Evolutionary conservation across 2,113 vertebrate genomes (phyloP).

Genomic region (Alethe diademata): DNA sequence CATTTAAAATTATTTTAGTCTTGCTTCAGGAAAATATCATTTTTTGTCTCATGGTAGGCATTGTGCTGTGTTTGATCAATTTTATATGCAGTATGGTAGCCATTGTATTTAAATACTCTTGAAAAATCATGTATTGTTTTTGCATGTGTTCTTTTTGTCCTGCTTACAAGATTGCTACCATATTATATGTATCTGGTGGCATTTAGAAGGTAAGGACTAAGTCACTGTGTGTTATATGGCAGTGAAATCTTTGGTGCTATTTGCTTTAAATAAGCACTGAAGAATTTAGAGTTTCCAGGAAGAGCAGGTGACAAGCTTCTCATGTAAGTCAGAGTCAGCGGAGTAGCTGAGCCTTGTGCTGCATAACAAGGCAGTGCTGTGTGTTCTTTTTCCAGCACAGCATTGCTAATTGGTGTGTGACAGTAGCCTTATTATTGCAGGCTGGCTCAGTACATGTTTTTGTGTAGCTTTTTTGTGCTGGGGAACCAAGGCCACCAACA

Average conservation of each 20-base stretch:
- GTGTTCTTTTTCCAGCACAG: not conserved
- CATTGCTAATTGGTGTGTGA: not conserved
- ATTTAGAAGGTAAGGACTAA: not conserved
- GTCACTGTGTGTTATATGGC: not conserved
- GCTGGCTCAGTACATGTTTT: not conserved
- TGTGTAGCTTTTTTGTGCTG: not conserved
- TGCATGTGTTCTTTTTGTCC: not conserved
- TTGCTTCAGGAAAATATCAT: not conserved
- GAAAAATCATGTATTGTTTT: not conserved
- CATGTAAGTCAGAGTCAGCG: not conserved
- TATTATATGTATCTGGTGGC: not conserved
- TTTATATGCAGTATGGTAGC: not conserved
- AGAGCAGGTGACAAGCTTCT: not conserved
- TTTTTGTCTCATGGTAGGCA: not conserved
- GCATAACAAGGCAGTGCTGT: not conserved
- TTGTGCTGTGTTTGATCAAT: not conserved
- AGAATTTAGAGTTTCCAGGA: not conserved
- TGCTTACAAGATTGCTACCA: not conserved
- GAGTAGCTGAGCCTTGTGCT: not conserved
- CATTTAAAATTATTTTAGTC: not conserved
- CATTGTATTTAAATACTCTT: not conserved
- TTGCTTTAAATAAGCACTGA: conserved; percentile 2
- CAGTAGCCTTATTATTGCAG: not conserved
- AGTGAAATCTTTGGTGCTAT: not conserved
- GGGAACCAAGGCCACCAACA: not conserved